A percentile compares a stretch with the other conserved stretches of the same genome.
Conservation (phyloP, 2,888 invertebrate genomes). For the Ochropleura leucogaster region DNA sequence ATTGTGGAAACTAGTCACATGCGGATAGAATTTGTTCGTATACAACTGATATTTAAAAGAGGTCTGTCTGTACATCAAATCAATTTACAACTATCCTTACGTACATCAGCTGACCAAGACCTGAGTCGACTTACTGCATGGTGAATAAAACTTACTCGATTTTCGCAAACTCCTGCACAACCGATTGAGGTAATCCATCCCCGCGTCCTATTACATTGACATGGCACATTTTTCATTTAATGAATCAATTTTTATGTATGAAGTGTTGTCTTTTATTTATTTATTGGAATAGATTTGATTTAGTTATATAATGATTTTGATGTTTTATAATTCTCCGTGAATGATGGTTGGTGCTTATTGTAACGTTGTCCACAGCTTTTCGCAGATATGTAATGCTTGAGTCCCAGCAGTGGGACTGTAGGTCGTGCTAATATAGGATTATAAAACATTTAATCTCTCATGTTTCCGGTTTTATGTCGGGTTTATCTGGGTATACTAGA, state of each 20-base stretch:
- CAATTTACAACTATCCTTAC: conserved; percentile 22
- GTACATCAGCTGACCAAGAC: conserved; percentile 38
- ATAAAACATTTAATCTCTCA: background rate
- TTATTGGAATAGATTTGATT: background rate
- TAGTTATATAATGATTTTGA: background rate
- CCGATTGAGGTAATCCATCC: conserved; percentile 7
- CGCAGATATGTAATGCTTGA: background rate
- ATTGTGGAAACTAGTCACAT: no score
- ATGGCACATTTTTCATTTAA: conserved; percentile 29
- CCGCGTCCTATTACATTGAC: conserved; percentile 43
- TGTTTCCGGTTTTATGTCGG: background rate
- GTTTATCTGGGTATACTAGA: background rate
- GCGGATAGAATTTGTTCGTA: background rate
- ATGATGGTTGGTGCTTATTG: background rate
- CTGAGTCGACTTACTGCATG: conserved; percentile 18
- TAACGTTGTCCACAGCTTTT: no score
- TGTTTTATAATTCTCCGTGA: background rate
- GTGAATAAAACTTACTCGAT: conserved; percentile 25
- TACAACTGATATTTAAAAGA: conserved; percentile 8
- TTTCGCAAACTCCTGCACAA: conserved; percentile 33
- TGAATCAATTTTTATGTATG: conserved; percentile 1
- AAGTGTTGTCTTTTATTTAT: background rate
- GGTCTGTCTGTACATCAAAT: background rate
- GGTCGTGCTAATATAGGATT: background rate
- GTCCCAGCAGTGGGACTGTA: background rate